Evolutionary conservation across 2,888 invertebrate genomes (phyloP), one percentile per base, ranked within the genome.

Genomic region (Macrosiphum euphorbiae): DNA sequence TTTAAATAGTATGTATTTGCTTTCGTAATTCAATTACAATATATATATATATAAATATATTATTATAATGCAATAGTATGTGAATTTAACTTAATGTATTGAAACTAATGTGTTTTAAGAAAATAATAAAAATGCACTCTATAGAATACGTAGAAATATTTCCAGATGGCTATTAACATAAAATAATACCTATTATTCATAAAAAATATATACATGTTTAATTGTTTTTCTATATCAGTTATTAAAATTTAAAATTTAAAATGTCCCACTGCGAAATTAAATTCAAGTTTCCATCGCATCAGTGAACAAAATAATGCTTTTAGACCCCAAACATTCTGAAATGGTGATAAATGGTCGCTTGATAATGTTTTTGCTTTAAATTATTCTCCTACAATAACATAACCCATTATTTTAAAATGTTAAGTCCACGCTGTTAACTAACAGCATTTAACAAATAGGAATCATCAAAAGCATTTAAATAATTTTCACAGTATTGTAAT

Each of bases 231-330:
- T 20, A 4, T 13, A 67, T n/a, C n/a, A 67, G 13, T 16, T 67
- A n/a, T 67, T n/a, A n/a, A n/a, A n/a, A 78, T 35, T 35, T 78
- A 16, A 35, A 35, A 35, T 78, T 26, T 78, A 78, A n/a, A 67
- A 67, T 67, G 13, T 35, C 20, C 20, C 7, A 58, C 47, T 35
- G 61, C 61, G 24, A 92, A 92, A 61, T 92, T 86, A 50, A 92
- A 92, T 35, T 61, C 26, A 26, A 61, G 86, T 47, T 92, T n/a
- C 58, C 7, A 11, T 16, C n/a, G 47, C 58, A 58, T 13, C 86
- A 47, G 26, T 87, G 86, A 92, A 92, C 86, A 92, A 92, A 92
- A 87, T 58, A 91, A 91, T 91, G 91, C 86, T 91, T 87, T 92
- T 92, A 92, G 86, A 86, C 91, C 84, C 58, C 7, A 35, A 58